Conservation (phyloP, 2,113 vertebrate genomes). For the Aleadryas rufinucha region DNA sequence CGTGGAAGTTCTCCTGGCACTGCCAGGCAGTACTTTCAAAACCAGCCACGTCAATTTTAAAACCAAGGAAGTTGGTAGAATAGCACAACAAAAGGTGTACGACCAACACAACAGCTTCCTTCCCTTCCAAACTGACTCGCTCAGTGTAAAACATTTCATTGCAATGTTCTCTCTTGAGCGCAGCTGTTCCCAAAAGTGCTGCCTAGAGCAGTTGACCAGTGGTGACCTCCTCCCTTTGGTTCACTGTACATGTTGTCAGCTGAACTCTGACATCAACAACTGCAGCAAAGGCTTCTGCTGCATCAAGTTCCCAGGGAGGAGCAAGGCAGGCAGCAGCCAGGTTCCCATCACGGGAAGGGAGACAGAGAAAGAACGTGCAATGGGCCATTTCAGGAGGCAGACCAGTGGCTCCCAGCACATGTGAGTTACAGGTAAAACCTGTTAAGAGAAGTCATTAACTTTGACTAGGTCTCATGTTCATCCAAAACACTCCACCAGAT, state of each 20-base stretch:
- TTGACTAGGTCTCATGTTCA: not conserved
- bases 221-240: not conserved
- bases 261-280: not conserved
- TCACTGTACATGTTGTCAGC: not conserved
- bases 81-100: not conserved
- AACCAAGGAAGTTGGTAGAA: not conserved
- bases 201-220: not conserved
- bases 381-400: not conserved
- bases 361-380: not conserved
- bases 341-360: not conserved
- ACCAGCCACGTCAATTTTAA: not conserved
- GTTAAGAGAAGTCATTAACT: not conserved
- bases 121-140: not conserved
- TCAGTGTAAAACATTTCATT: not conserved
- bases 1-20: not conserved
- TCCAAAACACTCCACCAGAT: not conserved
- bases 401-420: not conserved
- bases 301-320: not conserved
- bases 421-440: not conserved
- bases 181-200: not conserved
- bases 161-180: not conserved
- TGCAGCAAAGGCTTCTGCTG: not conserved
- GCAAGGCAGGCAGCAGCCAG: not conserved
- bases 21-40: not conserved
- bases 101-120: not conserved